phyloP scores from a whole-genome alignment of 1,140 invertebrate species.

The Panulirus ornatus region DNA sequence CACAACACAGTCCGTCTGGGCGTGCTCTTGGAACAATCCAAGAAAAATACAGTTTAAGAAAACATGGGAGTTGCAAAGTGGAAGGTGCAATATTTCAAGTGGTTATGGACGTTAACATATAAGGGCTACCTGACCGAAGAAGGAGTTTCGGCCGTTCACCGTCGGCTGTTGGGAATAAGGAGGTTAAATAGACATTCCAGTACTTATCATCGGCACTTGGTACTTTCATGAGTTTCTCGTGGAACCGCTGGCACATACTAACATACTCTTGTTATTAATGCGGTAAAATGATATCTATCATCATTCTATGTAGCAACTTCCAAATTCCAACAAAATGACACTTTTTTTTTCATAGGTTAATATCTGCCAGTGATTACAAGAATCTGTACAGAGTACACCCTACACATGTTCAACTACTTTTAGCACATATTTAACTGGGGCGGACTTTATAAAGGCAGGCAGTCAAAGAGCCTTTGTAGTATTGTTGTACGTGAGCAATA shows the following conservation, averaged over 20 bases:
- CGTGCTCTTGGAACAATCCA: constrained; percentile 67
- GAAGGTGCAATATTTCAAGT: constrained; percentile 74
- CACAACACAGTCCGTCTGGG: constrained; percentile 68
- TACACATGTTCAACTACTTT: constrained; percentile 46
- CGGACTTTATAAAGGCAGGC: constrained; percentile 41
- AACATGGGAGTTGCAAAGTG: constrained; percentile 70
- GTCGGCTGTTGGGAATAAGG: constrained; percentile 74
- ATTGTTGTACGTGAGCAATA: too few species aligned
- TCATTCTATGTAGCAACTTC: too few species aligned
- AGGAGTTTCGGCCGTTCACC: constrained; percentile 74
- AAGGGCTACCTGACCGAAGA: constrained; percentile 75
- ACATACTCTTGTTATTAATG: not conserved
- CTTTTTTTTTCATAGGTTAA: constrained; percentile 32
- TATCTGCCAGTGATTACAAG: constrained; percentile 37
- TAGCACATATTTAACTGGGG: constrained; percentile 33
- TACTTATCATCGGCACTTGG: constrained; percentile 28
- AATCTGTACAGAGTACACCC: constrained; percentile 47
- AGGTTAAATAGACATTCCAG: constrained; percentile 60
- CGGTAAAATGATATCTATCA: not conserved
- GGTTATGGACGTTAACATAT: constrained; percentile 66
- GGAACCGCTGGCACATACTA: constrained; percentile 39
- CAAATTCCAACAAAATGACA: too few species aligned
- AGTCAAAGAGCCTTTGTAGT: constrained; percentile 35
- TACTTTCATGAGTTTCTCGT: constrained; percentile 34
- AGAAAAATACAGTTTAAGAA: constrained; percentile 67